Evolutionary conservation across 2,888 invertebrate species (phyloP).

Genomic region (Harpalus rufipes): DNA sequence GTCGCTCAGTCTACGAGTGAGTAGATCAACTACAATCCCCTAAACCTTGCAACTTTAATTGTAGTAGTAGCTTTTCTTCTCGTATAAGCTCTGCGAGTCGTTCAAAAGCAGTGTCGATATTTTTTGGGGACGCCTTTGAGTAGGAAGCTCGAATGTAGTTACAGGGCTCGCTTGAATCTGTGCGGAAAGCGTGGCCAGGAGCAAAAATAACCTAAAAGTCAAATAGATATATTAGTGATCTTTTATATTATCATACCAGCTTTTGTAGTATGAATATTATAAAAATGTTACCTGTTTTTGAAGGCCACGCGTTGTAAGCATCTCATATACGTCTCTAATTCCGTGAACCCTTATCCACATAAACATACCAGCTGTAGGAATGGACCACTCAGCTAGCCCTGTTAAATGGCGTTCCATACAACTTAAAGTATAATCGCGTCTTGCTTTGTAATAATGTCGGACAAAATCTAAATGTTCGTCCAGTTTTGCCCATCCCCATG

Average conservation of each 20-base stretch:
- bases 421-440: constrained; percentile 82
- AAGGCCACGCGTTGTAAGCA: constrained; percentile 85
- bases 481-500: constrained; percentile 82
- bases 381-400: constrained; percentile 83
- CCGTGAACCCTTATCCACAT: constrained; percentile 86
- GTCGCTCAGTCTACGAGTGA: constrained; percentile 4
- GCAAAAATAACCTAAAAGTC: constrained; percentile 79
- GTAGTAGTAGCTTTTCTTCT: constrained; percentile 79
- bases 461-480: constrained; percentile 81
- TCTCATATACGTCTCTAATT: constrained; percentile 85
- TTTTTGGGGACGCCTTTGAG: constrained; percentile 82
- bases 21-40: constrained; percentile 53
- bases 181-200: constrained; percentile 87
- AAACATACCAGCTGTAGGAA: constrained; percentile 88
- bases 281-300: constrained; percentile 78
- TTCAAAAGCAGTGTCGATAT: constrained; percentile 83
- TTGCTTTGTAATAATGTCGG: constrained; percentile 81
- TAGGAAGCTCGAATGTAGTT: constrained; percentile 86
- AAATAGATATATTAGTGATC: background rate
- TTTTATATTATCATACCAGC: too few relatives aligned
- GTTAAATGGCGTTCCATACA: constrained; percentile 81
- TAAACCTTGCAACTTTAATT: constrained; percentile 72
- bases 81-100: constrained; percentile 81
- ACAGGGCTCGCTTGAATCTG: constrained; percentile 81
- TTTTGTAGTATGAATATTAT: too few relatives aligned